Conservation (phyloP, 2,888 invertebrate species). For the Zygaena filipendulae region DNA sequence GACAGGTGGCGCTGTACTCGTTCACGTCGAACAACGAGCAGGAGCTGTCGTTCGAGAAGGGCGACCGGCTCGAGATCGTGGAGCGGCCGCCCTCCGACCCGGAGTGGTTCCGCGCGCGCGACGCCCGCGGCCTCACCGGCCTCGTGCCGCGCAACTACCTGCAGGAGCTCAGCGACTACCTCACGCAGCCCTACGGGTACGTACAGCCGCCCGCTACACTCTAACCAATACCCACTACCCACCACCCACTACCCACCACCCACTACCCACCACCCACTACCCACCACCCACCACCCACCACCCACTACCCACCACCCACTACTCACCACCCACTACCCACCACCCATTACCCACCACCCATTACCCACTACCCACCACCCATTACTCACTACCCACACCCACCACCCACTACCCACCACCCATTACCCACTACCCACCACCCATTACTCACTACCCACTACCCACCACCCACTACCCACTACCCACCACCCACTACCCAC, state of each 20-base stretch:
- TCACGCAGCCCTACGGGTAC: constrained; percentile 84
- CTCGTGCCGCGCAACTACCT: constrained; percentile 96
- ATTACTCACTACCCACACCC: too few species aligned
- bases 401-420: too few species aligned
- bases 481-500: too few species aligned
- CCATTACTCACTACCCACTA: too few species aligned
- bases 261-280: too few species aligned
- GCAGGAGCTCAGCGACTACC: constrained; percentile 90
- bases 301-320: too few species aligned
- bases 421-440: too few species aligned
- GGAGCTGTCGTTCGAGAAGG: constrained; percentile 96
- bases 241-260: too few species aligned
- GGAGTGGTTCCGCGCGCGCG: constrained; percentile 98
- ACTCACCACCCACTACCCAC: constrained; percentile 85
- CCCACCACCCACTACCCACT: too few species aligned
- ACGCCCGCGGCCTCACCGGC: constrained; percentile 91
- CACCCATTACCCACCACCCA: constrained; percentile 84
- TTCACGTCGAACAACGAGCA: constrained; percentile 95
- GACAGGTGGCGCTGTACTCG: constrained; percentile 90
- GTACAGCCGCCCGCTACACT: constrained; percentile 9
- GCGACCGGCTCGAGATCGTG: constrained; percentile 94
- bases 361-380: too few species aligned
- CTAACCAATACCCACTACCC: too few species aligned
- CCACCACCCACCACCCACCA: too few species aligned
- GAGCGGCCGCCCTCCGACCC: constrained; percentile 98